Percentiles rank a stretch among this genome's conserved stretches.
phyloP scores from a whole-genome alignment of 2,113 vertebrate species.

The Chauna torquata region DNA sequence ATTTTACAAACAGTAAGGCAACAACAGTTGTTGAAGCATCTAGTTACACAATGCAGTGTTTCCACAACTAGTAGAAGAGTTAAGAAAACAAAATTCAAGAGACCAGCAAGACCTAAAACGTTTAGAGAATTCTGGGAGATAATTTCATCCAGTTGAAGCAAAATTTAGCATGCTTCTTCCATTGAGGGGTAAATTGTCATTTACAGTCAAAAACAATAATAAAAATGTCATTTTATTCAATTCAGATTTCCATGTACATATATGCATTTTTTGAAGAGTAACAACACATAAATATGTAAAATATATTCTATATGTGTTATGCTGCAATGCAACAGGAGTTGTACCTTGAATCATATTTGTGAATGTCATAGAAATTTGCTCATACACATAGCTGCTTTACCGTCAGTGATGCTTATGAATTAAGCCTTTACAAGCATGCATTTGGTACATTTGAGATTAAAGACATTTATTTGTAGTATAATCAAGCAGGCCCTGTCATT shows the following conservation, averaged over 20 bases:
- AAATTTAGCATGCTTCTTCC: neutral
- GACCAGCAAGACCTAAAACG: neutral
- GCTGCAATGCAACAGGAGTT: neutral
- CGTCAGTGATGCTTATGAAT: neutral
- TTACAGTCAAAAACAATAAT: neutral
- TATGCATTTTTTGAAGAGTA: neutral
- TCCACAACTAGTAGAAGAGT: neutral
- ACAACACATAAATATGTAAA: neutral
- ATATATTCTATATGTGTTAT: neutral
- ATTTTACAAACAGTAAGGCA: neutral
- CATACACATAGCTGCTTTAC: neutral
- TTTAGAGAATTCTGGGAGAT: neutral
- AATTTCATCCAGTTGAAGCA: conserved; percentile 14
- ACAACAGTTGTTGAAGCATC: neutral
- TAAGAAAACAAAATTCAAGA: neutral
- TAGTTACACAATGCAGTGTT: neutral
- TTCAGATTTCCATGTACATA: neutral
- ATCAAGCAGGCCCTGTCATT: neutral
- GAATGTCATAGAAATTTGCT: neutral
- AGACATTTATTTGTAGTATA: neutral
- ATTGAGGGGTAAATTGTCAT: neutral
- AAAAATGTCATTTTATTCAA: neutral
- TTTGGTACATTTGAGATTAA: neutral
- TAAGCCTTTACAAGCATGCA: neutral
- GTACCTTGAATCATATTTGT: neutral